Evolutionary conservation across 2,797 vertebrate genomes (phyloP).

Genomic region (Smutsia gigantea): DNA sequence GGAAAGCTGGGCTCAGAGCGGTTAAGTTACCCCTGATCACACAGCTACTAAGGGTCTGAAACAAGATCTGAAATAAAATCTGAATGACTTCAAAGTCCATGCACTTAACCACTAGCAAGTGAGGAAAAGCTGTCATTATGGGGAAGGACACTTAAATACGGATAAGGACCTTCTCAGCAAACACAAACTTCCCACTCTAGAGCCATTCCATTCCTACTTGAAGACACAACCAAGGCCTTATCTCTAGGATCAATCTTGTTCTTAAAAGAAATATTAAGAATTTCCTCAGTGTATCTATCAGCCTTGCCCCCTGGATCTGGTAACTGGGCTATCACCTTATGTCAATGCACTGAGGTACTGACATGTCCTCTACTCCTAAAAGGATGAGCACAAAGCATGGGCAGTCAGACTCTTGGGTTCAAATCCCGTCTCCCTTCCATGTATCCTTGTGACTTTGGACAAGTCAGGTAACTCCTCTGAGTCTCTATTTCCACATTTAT

Average conservation of each 20-base stretch:
- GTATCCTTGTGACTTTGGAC: background rate
- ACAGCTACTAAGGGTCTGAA: background rate
- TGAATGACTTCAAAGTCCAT: background rate
- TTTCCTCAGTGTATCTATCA: background rate
- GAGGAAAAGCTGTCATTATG: background rate
- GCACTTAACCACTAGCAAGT: background rate
- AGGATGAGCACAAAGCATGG: background rate
- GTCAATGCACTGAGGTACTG: background rate
- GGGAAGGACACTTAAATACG: background rate
- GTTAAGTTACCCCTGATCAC: background rate
- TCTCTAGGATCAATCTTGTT: background rate
- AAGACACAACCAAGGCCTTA: background rate
- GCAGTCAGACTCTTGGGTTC: background rate
- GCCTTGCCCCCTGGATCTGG: background rate
- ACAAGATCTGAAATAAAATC: conserved; percentile 5
- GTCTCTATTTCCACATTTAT: background rate
- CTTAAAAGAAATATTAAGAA: background rate
- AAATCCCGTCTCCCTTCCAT: background rate
- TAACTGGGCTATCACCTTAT: background rate
- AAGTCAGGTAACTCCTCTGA: background rate
- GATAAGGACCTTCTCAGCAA: conserved; percentile 1
- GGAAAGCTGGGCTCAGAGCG: background rate
- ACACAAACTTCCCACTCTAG: background rate
- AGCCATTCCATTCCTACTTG: background rate
- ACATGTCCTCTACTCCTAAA: background rate